These are phyloP conservation scores for Scaptodrosophila lebanonensis DNA, from an alignment of 1,140 invertebrate genomes.

Conservation along the genomic window DNA sequence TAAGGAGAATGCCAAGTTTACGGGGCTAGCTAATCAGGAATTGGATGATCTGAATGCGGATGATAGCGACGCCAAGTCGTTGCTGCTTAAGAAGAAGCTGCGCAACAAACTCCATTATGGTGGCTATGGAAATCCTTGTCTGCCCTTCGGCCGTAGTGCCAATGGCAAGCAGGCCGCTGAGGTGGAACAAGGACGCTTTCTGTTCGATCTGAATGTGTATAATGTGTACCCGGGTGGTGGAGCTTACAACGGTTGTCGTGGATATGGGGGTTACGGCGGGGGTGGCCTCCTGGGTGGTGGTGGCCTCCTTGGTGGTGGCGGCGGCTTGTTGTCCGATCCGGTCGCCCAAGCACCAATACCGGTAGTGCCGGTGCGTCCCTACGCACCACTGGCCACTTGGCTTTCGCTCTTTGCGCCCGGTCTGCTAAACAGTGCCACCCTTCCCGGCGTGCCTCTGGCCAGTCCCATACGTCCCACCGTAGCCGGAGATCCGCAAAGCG, in stretches of 20 bases:
- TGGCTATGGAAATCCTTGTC: conserved; percentile 44
- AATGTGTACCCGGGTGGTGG: conserved; percentile 48
- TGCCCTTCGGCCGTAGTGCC: conserved; percentile 60
- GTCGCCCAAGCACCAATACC: conserved; percentile 35
- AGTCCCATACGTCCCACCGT: conserved; percentile 33
- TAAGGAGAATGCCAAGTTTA: conserved; percentile 68
- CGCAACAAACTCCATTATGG: conserved; percentile 30
- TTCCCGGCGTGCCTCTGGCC: conserved; percentile 25
- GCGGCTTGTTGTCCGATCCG: conserved; percentile 56
- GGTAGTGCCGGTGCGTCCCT: conserved; percentile 48
- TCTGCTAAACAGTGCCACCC: conserved; percentile 48
- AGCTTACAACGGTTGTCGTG: conserved; percentile 48
- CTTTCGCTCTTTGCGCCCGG: conserved; percentile 65
- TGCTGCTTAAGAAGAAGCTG: conserved; percentile 57
- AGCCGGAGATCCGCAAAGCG: conserved; percentile 47
- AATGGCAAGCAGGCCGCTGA: conserved; percentile 34
- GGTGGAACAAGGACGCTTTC: conserved; percentile 62
- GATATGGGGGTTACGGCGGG: conserved; percentile 19
- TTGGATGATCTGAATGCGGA: conserved; percentile 41
- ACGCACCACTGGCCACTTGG: conserved; percentile 60
- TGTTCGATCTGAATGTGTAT: conserved; percentile 70
- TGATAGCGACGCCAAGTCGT: conserved; percentile 37
- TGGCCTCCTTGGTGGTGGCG: conserved; percentile 41
- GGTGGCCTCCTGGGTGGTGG: conserved; percentile 7
- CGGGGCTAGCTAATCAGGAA: conserved; percentile 61